Evolutionary conservation across 2,888 invertebrate species (phyloP), one percentile per base, ranked within the genome.

Genomic region (Drosophila acutilabella): DNA sequence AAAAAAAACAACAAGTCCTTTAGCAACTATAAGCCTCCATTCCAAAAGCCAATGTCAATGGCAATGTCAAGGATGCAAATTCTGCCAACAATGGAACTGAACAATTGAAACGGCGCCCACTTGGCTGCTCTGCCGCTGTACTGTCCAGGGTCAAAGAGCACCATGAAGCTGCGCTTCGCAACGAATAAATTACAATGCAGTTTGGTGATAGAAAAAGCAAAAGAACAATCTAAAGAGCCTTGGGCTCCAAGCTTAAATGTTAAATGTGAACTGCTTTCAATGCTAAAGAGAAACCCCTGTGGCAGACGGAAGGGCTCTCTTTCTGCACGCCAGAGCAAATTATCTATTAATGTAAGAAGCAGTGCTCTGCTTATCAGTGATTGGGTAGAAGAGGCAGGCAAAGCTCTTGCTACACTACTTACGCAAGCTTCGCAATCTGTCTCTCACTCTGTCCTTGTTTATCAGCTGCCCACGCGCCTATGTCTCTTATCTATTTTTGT

Each of bases 11-110:
- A 56, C 30, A 44, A 41, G 44, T 61, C 60, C 48, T 56, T 48
- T 41, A 48, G 8, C 20, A 41, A 51, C 42, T n/a, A 16, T 4
- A 40, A 57, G 70, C 71, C 84, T 70, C 65, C 76, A 70, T 68
- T 50, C 62, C 76, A 68, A 23, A 36, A 36, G 51, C 7, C 59
- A 59, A 51, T 50, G 84, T 70, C 83, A 84, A 68, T 65, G 78
- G 44, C 78, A 78, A 68, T 85, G 84, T 85, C 84, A 84, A 88
- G 88, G 86, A 84, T 87, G 80, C 56, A 64, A 69, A 81, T 64
- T 73, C 58, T 51, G 48, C 54, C 66, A 64, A 76, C 84, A 82
- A 87, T 78, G 65, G 64, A 45, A 54, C 38, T 64, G 52, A 54
- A 47, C 68, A 36, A 56, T 47, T 60, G 70, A 66, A 64, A 57